Conservation (phyloP, 2,113 vertebrate species). For the Bambusicola thoracicus region DNA sequence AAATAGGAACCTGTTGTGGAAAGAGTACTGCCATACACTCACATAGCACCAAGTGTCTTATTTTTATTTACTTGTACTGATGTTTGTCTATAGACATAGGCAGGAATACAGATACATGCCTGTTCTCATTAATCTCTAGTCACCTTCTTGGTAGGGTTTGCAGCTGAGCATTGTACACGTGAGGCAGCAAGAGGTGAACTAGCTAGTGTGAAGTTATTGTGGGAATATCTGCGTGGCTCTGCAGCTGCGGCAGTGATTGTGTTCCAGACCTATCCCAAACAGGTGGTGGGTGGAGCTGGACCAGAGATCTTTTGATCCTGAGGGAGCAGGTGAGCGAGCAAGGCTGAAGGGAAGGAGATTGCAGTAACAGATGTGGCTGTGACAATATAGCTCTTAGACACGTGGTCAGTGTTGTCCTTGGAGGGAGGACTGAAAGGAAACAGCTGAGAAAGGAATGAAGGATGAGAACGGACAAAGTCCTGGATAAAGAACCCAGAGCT, state of each 20-base stretch:
- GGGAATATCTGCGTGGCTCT: not conserved
- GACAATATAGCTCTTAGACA: not conserved
- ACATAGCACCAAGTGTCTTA: not conserved
- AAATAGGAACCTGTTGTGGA: not conserved
- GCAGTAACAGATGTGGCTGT: not conserved
- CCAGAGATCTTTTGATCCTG: not conserved
- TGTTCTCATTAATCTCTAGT: not conserved
- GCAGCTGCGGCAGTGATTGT: not conserved
- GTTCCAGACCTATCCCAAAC: not conserved
- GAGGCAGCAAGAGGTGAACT: not conserved
- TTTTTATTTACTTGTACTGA: not conserved
- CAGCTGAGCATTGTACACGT: not conserved
- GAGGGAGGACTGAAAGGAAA: not conserved
- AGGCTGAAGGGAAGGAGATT: not conserved
- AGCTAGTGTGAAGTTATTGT: not conserved
- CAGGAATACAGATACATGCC: not conserved
- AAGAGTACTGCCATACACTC: not conserved
- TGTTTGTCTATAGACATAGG: not conserved
- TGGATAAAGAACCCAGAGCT: not conserved
- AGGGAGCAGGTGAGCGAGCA: not conserved
- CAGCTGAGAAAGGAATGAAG: not conserved
- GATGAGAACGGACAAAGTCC: not conserved
- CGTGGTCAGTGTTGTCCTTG: accelerated
- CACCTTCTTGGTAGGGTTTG: not conserved
- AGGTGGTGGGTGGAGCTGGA: not conserved